phyloP scores from a whole-genome alignment of 2,113 vertebrate species.

The Phrynosoma platyrhinos region DNA sequence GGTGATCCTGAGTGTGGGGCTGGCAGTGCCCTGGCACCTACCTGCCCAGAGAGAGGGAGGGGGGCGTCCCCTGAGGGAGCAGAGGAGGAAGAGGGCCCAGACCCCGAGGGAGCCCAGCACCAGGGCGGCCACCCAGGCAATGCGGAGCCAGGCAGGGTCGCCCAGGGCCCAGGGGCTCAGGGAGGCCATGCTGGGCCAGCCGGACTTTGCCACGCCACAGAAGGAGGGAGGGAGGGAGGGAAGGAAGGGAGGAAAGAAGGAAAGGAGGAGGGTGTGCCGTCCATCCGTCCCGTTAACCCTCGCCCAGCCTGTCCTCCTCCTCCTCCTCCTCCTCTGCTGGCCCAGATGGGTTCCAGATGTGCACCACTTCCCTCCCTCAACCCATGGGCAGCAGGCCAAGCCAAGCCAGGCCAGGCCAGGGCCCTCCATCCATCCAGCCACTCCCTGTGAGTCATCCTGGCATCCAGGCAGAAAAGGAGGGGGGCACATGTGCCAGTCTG shows the following conservation, averaged over 20 bases:
- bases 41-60: background rate
- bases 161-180: background rate
- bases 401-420: too few relatives aligned
- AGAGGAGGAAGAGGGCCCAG: conserved; percentile 28
- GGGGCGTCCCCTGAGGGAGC: background rate
- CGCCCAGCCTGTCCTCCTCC: background rate
- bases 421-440: background rate
- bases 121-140: background rate
- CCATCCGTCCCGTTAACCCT: conserved; percentile 11
- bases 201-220: background rate
- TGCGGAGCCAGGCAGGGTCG: conserved; percentile 18
- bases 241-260: background rate
- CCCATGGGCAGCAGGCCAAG: background rate
- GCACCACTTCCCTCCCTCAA: background rate
- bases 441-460: conserved; percentile 3
- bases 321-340: background rate
- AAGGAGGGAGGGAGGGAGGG: too few relatives aligned
- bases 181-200: conserved; percentile 8
- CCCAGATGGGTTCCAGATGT: conserved; percentile 44
- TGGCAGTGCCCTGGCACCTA: conserved; percentile 1
- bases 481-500: too few relatives aligned
- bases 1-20: background rate
- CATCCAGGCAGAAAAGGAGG: too few relatives aligned
- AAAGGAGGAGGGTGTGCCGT: background rate
- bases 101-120: conserved; percentile 30